Conservation (phyloP, 2,113 vertebrate genomes). For the Mesoclemmys tuberculata region DNA sequence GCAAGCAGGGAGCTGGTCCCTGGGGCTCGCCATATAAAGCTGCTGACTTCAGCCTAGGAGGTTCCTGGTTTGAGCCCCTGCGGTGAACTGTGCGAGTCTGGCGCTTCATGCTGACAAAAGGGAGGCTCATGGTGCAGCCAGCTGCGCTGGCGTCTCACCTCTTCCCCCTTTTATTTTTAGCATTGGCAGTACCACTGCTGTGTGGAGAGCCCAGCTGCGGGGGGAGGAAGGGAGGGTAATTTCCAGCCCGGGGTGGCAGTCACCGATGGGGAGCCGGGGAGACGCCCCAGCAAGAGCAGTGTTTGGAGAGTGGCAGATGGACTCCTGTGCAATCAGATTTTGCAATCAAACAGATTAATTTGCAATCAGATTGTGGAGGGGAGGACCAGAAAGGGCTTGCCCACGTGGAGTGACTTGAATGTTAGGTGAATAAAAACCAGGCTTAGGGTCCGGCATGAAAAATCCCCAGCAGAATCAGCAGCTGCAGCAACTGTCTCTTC, state of each 20-base stretch:
- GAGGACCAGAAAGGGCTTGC: fast-evolving
- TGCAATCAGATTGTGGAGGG: fast-evolving
- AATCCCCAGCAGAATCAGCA: conserved; percentile 23
- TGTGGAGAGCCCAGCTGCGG: not conserved
- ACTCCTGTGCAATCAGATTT: not conserved
- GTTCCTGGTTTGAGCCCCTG: fast-evolving
- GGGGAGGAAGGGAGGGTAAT: not conserved
- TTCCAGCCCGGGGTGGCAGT: not conserved
- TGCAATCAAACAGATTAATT: not conserved
- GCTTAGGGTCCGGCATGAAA: not conserved
- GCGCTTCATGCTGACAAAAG: fast-evolving
- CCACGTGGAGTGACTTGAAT: not conserved
- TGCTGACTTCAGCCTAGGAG: not conserved
- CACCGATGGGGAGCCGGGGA: not conserved
- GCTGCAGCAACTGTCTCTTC: not conserved
- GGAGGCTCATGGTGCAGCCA: not conserved
- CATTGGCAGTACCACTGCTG: not conserved
- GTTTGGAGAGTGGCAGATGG: not conserved
- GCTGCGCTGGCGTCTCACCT: not conserved
- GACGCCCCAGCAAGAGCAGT: not conserved
- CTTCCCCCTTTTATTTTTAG: not conserved
- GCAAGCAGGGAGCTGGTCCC: too few species aligned
- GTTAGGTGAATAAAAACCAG: not conserved
- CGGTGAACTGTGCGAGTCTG: not conserved
- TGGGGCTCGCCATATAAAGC: not conserved